phyloP scores from a whole-genome alignment of 2,888 invertebrate species.

The Choristoneura rosaceana region DNA sequence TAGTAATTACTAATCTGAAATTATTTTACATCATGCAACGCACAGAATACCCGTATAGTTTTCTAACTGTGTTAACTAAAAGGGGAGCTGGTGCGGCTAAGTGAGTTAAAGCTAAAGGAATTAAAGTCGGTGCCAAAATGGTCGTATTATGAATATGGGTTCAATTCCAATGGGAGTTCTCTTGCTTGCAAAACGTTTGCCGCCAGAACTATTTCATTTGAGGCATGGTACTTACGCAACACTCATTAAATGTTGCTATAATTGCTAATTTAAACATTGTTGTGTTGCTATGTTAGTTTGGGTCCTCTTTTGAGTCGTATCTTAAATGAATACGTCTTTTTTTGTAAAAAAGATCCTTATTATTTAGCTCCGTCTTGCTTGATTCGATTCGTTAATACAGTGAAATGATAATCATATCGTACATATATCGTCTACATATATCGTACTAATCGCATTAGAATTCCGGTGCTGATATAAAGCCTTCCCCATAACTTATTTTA shows the following conservation, averaged over 20 bases:
- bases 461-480: too few species aligned
- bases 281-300: too few species aligned
- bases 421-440: too few species aligned
- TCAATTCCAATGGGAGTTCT: constrained; percentile 1
- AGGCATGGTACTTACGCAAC: neutral
- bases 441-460: too few species aligned
- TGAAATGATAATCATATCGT: too few species aligned
- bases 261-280: too few species aligned
- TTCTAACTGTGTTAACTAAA: constrained; percentile 20
- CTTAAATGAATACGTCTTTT: too few species aligned
- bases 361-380: too few species aligned
- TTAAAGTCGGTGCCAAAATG: constrained; percentile 14
- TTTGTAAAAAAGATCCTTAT: too few species aligned
- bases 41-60: constrained; percentile 16
- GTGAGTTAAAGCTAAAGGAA: constrained; percentile 20
- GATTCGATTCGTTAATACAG: too few species aligned
- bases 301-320: too few species aligned
- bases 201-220: constrained; percentile 9
- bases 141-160: constrained; percentile 23
- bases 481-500: too few species aligned
- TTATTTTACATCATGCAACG: constrained; percentile 3
- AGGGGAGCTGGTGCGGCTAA: constrained; percentile 2
- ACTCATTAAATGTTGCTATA: neutral
- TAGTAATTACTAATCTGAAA: constrained; percentile 1
- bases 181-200: constrained; percentile 7